Evolutionary conservation across 2,888 invertebrate genomes (phyloP), one percentile per base, ranked within the genome.

Genomic region (Helicoverpa assulta): DNA sequence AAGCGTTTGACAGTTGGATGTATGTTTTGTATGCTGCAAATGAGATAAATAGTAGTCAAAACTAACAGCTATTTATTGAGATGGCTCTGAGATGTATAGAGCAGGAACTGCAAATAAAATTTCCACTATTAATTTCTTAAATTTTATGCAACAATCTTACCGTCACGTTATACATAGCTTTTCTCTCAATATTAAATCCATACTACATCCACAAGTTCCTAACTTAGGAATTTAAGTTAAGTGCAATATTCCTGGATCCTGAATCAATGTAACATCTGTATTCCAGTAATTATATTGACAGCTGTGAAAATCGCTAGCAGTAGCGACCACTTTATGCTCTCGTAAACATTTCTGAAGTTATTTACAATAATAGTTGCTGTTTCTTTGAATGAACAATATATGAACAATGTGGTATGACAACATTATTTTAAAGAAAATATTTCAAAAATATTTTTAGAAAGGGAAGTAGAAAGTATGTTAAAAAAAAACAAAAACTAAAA

Each of bases 251-350:
- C 26, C 10, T 62, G 53, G 60, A 73, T 60, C n/a, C 10, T 59
- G 53, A 63, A 73, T 60, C 26, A 56, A 72, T 51, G 21, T 21
- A 51, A 66, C 47, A 37, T 59, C 73, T 71, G 10, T 62, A 67
- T 77, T 50, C 53, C 18, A 12, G 47, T 76, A 63, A 78, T 76
- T 51, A 63, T 1, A 50, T 51, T 66, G 79, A 29, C 76, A 76
- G 62, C 65, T 63, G 65, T 76, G 79, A 74, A 76, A 74, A 78
- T 50, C 37, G 67, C 75, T 53, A 65, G 79, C 73, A 78, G 82
- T 81, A 78, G 70, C 67, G 76, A 84, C 80, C 75, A 80, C 67
- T 88, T 88, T 86, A 88, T 78, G 76, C 40, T 51, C 53, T 67
- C 64, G 14, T 67, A 67, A 70, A 79, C n/a, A 79, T 65, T 74